Evolutionary conservation across 2,888 invertebrate genomes (phyloP), one percentile per base, ranked within the genome.

Genomic region (Yponomeuta sedellus): DNA sequence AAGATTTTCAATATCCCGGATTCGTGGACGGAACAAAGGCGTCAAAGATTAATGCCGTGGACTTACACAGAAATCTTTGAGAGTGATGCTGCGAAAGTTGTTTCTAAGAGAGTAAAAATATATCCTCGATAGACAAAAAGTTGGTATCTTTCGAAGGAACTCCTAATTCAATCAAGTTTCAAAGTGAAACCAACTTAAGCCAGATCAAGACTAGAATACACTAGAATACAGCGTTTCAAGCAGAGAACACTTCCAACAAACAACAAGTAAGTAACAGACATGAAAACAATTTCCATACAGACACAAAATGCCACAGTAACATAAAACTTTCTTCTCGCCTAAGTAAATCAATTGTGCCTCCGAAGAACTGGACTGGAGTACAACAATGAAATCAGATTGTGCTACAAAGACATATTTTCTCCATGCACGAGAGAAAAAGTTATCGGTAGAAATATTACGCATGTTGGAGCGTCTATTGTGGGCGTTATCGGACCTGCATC

Each of bases 401-500:
- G 39, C 58, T 22, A 59, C 59, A 65, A 52, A 56, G 57, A 64
- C 56, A 57, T 34, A 25, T 28, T 64, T 57, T 64, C 22, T 40
- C 19, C 11, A 8, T 64, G 20, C 40, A 34, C 22, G 16, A 22
- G 25, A 64, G 34, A 57, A 57, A 34, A 57, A 56, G 34, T 57
- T 25, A 64, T 56, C 64, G 10, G 64, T 64, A 34, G 57, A 64
- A 64, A 40, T 59, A 65, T 58, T n/a, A 65, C 39, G 22, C 12
- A 56, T 64, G 64, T 59, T n/a, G 56, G 65, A 65, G 65, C n/a
- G 20, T 28, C 25, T 58, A 40, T 61, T 66, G 66, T 66, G 61
- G 61, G 39, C 56, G 66, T 71, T 81, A 83, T 85, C 82, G 70
- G 69, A 69, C 72, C 74, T 71, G 79, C 85, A 85, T 83, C 44